These are phyloP conservation scores for Drosophila pseudotakahashii DNA, from an alignment of 2,888 invertebrate genomes.

Conservation along the genomic window DNA sequence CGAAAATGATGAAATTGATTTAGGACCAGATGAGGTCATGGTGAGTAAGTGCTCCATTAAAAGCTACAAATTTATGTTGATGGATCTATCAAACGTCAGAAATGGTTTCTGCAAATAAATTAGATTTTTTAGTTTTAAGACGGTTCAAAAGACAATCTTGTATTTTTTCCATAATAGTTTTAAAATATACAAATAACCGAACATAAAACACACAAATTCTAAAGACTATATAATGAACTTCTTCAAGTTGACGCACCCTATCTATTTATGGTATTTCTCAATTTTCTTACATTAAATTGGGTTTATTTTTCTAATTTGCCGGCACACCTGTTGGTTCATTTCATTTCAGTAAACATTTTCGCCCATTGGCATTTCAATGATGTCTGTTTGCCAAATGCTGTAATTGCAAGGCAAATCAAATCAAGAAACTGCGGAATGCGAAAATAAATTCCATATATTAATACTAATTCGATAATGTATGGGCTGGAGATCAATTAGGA, in stretches of 20 bases:
- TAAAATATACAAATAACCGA: not conserved
- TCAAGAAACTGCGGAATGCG: conserved; percentile 24
- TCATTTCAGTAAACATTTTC: conserved; percentile 35
- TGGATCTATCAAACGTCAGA: conserved; percentile 17
- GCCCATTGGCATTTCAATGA: conserved; percentile 50
- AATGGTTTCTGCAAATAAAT: not conserved
- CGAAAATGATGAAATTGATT: conserved; percentile 2
- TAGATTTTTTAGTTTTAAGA: no score
- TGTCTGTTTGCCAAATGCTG: conserved; percentile 63
- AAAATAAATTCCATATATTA: conserved; percentile 53
- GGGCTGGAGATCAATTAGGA: conserved; percentile 43
- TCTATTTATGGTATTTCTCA: conserved; percentile 4
- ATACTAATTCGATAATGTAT: conserved; percentile 49
- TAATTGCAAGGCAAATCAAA: conserved; percentile 38
- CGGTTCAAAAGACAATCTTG: not conserved
- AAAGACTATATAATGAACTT: not conserved
- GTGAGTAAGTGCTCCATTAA: conserved; percentile 3
- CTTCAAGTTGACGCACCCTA: not conserved
- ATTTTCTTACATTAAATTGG: conserved; percentile 4
- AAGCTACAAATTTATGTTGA: conserved; percentile 1
- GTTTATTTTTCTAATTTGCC: conserved; percentile 6
- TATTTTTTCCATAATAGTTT: not conserved
- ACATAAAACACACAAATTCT: not conserved
- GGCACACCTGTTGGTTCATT: conserved; percentile 42
- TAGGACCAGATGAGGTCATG: conserved; percentile 24